Evolutionary conservation across 2,888 invertebrate species (phyloP).

Genomic region (Anagyrus pseudococci): DNA sequence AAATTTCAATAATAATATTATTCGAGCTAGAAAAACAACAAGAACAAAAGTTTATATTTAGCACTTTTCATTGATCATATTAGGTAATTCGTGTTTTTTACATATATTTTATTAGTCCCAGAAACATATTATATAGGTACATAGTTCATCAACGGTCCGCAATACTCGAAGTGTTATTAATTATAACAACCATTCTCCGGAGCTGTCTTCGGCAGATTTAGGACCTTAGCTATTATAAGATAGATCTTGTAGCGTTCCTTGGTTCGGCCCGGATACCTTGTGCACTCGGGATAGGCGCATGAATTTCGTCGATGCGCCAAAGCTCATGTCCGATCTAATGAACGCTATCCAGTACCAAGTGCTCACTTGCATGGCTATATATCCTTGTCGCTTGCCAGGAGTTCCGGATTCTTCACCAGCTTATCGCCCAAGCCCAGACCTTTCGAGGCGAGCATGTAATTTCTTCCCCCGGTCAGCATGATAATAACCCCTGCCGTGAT

Average conservation of each 20-base stretch:
- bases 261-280: background rate
- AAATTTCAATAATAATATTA: no score
- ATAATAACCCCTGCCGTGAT: conserved; percentile 30
- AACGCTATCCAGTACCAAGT: conserved; percentile 19
- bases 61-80: no score
- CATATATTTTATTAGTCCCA: no score
- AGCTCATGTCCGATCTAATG: conserved; percentile 5
- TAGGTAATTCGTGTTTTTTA: no score
- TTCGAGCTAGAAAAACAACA: no score
- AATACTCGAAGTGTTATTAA: no score
- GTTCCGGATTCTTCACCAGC: conserved; percentile 14
- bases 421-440: conserved; percentile 22
- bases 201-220: conserved; percentile 6
- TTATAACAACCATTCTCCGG: conserved; percentile 17
- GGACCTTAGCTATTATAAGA: conserved; percentile 3
- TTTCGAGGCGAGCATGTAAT: conserved; percentile 21
- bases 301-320: conserved; percentile 7
- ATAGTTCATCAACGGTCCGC: no score
- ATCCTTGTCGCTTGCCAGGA: conserved; percentile 8
- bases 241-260: background rate
- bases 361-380: conserved; percentile 15
- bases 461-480: conserved; percentile 26
- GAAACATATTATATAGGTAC: no score
- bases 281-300: conserved; percentile 3
- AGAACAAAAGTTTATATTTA: no score